phyloP scores from a whole-genome alignment of 2,888 invertebrate genomes.

The Drosophila nr. perissopoda region DNA sequence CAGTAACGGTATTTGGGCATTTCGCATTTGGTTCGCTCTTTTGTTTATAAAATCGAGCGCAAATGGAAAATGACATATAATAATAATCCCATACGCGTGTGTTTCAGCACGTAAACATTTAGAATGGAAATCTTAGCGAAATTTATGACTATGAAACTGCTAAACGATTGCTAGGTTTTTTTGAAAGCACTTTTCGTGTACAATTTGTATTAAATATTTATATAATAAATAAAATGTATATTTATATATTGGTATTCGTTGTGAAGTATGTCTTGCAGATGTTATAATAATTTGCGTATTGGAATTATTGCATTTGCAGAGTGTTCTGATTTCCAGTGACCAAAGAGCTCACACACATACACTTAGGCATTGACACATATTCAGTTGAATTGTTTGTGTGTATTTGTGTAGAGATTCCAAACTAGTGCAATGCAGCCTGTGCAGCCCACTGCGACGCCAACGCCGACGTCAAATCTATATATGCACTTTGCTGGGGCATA shows the following conservation, averaged over 20 bases:
- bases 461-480: background rate
- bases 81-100: slow-evolving; percentile 2
- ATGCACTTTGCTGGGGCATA: background rate
- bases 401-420: background rate
- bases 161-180: slow-evolving; percentile 8
- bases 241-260: background rate
- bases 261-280: background rate
- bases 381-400: background rate
- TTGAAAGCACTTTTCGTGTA: background rate
- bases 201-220: background rate
- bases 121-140: slow-evolving; percentile 14
- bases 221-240: background rate
- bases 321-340: slow-evolving; percentile 2
- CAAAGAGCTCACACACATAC: background rate
- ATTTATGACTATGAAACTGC: slow-evolving; percentile 41
- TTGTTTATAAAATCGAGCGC: slow-evolving; percentile 45
- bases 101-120: slow-evolving; percentile 4
- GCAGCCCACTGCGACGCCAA: slow-evolving; percentile 20
- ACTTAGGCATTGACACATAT: background rate
- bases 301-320: background rate
- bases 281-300: background rate
- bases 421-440: slow-evolving; percentile 9
- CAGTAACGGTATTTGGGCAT: slow-evolving; percentile 14
- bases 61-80: slow-evolving; percentile 17
- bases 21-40: slow-evolving; percentile 4